These are phyloP conservation scores for Tachystola acroxantha DNA, from an alignment of 2,888 invertebrate species.

Conservation along the genomic window DNA sequence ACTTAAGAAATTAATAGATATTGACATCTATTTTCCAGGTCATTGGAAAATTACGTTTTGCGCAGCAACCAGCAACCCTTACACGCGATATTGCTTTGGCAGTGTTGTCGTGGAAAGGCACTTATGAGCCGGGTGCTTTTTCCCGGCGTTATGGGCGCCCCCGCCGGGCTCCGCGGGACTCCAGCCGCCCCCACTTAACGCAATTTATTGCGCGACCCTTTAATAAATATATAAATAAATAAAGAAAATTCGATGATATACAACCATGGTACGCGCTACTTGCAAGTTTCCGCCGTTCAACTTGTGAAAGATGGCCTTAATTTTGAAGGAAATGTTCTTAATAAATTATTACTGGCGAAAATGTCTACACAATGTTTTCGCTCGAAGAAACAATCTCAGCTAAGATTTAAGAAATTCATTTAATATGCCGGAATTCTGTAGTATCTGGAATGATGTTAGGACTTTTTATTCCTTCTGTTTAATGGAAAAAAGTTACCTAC, in stretches of 20 bases:
- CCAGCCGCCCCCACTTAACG: conserved; percentile 75
- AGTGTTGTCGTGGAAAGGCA: conserved; percentile 64
- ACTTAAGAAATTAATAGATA: no score
- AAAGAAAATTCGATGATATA: conserved; percentile 76
- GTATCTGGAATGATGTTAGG: no score
- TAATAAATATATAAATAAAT: conserved; percentile 77
- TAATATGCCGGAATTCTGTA: no score
- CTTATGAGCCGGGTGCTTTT: conserved; percentile 66
- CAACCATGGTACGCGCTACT: conserved; percentile 35
- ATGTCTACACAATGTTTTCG: no score
- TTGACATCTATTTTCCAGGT: no score
- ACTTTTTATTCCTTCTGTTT: no score
- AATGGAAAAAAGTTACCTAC: no score
- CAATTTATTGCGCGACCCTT: conserved; percentile 75
- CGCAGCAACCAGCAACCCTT: conserved; percentile 13
- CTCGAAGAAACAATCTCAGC: no score
- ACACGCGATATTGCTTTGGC: conserved; percentile 45
- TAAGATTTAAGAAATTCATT: no score
- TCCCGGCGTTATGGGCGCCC: conserved; percentile 68
- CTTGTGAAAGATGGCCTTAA: conserved; percentile 46
- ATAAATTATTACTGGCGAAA: neutral
- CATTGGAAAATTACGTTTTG: no score
- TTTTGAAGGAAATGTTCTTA: conserved; percentile 26
- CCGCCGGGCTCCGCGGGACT: conserved; percentile 64
- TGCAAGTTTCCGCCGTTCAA: conserved; percentile 27